phyloP scores from a whole-genome alignment of 92 coral and sea anemone genomes.

The Parazoanthus atlanticus region DNA sequence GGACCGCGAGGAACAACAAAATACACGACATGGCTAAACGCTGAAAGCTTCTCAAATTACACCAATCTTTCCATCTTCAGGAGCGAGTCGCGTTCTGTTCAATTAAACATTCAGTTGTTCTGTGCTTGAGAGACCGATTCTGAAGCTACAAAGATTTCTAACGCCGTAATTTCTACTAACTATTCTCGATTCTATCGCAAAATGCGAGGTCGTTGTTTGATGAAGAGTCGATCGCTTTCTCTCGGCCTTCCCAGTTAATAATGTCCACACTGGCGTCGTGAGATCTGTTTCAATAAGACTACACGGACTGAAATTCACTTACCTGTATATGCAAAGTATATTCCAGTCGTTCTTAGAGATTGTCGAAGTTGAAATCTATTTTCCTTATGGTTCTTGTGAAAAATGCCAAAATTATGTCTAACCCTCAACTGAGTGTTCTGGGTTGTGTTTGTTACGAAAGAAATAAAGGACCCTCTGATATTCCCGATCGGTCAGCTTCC shows the following conservation, averaged over 20 bases:
- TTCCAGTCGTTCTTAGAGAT: slow-evolving; percentile 2
- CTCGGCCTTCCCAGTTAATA: neutral
- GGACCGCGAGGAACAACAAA: slow-evolving; percentile 6
- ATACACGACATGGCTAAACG: slow-evolving; percentile 24
- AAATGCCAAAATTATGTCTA: neutral
- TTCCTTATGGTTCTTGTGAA: neutral
- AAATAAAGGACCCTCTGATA: slow-evolving; percentile 33
- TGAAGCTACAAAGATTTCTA: slow-evolving; percentile 6
- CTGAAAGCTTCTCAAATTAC: slow-evolving; percentile 42
- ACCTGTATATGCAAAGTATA: slow-evolving; percentile 24
- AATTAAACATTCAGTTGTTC: slow-evolving; percentile 37
- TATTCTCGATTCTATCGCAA: neutral
- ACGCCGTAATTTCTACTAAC: neutral
- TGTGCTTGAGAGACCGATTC: slow-evolving; percentile 34
- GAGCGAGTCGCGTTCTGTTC: slow-evolving; percentile 44
- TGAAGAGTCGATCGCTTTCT: neutral
- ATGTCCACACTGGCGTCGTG: neutral
- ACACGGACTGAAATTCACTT: slow-evolving; percentile 28
- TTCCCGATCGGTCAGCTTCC: slow-evolving; percentile 31
- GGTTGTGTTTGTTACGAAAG: slow-evolving; percentile 34
- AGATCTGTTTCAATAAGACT: slow-evolving; percentile 26
- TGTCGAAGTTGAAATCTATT: neutral
- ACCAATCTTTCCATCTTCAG: slow-evolving; percentile 26
- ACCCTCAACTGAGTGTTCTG: slow-evolving; percentile 2
- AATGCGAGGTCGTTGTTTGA: neutral